Conservation (phyloP, 2,113 vertebrate genomes). For the Mirounga angustirostris region DNA sequence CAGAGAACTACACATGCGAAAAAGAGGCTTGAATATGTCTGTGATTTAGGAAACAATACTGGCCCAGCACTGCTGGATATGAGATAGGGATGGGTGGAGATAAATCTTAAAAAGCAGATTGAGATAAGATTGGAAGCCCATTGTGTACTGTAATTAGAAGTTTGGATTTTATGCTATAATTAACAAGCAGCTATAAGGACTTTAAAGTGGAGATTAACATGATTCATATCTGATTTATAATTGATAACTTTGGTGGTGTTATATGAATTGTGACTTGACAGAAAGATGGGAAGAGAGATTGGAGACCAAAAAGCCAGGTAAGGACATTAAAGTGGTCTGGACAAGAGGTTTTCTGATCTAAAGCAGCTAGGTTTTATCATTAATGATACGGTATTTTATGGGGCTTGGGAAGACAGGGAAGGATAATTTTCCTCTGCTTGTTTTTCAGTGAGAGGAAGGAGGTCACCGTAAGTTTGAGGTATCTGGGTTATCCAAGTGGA, state of each 20-base stretch:
- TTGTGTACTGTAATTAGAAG: neutral
- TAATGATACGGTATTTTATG: neutral
- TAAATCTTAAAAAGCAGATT: neutral
- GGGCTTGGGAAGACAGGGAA: neutral
- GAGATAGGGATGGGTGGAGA: neutral
- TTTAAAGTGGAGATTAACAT: conserved; percentile 4
- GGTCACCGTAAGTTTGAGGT: neutral
- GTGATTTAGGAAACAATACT: neutral
- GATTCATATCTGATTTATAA: neutral
- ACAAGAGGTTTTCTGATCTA: neutral
- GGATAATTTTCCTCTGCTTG: neutral
- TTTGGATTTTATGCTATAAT: neutral
- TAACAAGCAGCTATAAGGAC: neutral
- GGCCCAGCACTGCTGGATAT: neutral
- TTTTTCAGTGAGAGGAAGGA: neutral
- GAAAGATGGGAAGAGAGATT: neutral
- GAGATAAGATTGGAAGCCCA: neutral
- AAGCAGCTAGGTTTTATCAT: neutral
- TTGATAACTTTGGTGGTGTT: neutral
- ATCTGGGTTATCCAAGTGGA: neutral
- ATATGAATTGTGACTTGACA: neutral
- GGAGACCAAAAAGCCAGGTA: neutral
- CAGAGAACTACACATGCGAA: neutral
- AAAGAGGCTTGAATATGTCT: neutral
- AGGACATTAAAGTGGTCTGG: neutral